Base-by-base conservation (phyloP, 2,113 vertebrate species). In the Chamaea fasciata region DNA sequence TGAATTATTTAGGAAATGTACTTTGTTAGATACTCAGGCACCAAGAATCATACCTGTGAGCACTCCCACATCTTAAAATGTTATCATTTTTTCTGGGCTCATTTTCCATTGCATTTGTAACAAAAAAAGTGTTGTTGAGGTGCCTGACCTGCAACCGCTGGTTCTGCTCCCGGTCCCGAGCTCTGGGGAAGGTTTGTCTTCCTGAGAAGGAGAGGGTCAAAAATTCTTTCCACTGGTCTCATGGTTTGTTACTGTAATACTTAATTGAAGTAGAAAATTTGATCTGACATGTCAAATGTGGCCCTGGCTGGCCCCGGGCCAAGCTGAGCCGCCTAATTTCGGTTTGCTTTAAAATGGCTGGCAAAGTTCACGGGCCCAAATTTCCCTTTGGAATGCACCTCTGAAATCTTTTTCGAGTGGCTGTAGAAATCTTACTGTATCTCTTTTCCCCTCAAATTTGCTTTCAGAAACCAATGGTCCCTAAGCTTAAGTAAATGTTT, bases 281-380 rank as follows among this genome's bases (percentile, higher is more conserved):
- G 93, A 90, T 95, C 91, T 78, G 94, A 96, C 81, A 28, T 83
- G 90, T 95, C 88, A 77, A 37, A 62, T 21, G 63, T 63, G 92
- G 87, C 67, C 81, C 64, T 81, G 78, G 23, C 21, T 85, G 92
- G 91, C 90, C 10, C 12, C 71, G 50, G 64, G 80, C 79, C 81
- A 91, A 22, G 49, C 37, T 55, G 85, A 88, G 87, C 81, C 0
- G 53, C 65, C 81, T 55, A 15, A 73, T 67, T 87, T 81, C 28
- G 13, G 92, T 62, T 63, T 83, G 76, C 83, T 71, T 62, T 87
- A 56, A 95, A 69, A 94, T 87, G 92, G 87, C 81, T 92, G 93
- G 57, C 86, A 20, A 50, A 62, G 63, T 64, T 83, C 81, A 84
- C n/a, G 2, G 74, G 59, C 77, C 83, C 83, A 15, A 28, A 24